Evolutionary conservation across 2,888 invertebrate species (phyloP), one percentile per base, ranked within the genome.

Genomic region (Colletes collaris): DNA sequence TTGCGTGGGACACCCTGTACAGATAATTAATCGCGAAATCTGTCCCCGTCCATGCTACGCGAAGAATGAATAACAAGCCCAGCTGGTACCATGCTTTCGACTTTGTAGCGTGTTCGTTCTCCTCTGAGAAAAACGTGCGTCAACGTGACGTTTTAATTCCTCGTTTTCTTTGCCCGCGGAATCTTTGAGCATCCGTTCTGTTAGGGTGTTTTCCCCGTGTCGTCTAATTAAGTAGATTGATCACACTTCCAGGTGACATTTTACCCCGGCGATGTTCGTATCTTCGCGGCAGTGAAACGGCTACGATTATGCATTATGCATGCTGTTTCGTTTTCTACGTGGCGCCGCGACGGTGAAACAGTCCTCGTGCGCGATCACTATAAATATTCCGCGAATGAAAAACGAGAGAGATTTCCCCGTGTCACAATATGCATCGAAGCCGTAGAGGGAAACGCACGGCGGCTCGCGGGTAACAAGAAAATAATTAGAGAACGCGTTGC

Each of bases 401-500:
- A 84, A 87, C 81, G 76, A 64, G 52, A 59, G 78, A 84, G 78
- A 84, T 84, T 84, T 81, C 76, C 78, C 40, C 67, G 67, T 49
- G 63, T 27, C 53, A 71, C 59, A 79, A 80, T 84, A 85, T 71
- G 64, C 55, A 27, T 46, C 56, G 44, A 52, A 27, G 40, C 35
- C 68, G 60, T 40, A 53, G 37, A 55, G 67, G 52, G 60, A 76
- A 76, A 81, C 67, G 71, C 66, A n/a, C 60, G 27, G 66, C 10
- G 11, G 50, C 56, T 49, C 49, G 52, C 58, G 76, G 82, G 78
- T 83, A 83, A 85, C 85, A 87, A 89, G 89, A 89, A 90, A 91
- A 91, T 91, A 90, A 91, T 91, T 89, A 90, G 89, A 27, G 83
- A 86, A 89, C 88, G 88, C 86, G 87, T 91, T 90, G 91, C 91